A percentile compares a stretch with the other conserved stretches of the same genome.
Evolutionary conservation across 37 sponge, comb jelly and placozoan species (phyloP).

Genomic region (Petrosia ficiformis): DNA sequence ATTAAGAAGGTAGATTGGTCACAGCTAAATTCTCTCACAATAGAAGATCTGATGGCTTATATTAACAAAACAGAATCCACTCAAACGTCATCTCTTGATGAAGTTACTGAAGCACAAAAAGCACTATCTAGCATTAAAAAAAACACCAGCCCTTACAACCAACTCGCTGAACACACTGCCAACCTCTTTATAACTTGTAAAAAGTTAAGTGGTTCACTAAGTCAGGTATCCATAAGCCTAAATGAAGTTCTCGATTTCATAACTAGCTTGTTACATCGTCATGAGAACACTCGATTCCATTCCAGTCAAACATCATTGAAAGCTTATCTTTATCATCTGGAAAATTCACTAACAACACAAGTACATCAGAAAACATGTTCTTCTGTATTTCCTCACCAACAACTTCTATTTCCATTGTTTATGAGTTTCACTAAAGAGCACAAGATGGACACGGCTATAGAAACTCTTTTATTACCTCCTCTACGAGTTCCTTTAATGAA

Average conservation of each 20-base stretch:
- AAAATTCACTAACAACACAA: background rate
- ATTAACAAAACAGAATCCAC: slow-evolving; percentile 7
- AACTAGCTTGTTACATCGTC: background rate
- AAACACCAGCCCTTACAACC: slow-evolving; percentile 18
- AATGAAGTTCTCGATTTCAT: slow-evolving; percentile 15
- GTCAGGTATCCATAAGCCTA: slow-evolving; percentile 20
- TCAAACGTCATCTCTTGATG: slow-evolving; percentile 15
- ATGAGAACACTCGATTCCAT: background rate
- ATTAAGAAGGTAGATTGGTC: background rate
- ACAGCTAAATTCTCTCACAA: background rate
- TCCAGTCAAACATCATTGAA: background rate
- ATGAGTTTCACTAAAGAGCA: background rate
- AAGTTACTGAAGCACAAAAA: slow-evolving; percentile 42
- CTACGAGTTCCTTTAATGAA: background rate
- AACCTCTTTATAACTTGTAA: slow-evolving; percentile 13
- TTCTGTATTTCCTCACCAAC: background rate
- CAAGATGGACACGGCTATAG: too few relatives aligned
- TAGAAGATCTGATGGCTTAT: slow-evolving; percentile 3
- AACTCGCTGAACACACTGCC: slow-evolving; percentile 25
- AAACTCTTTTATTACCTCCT: too few relatives aligned
- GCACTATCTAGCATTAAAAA: slow-evolving; percentile 11
- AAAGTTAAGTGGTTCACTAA: background rate
- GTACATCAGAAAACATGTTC: background rate
- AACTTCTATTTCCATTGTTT: background rate
- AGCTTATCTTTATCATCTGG: background rate